phyloP scores from a whole-genome alignment of 2,113 vertebrate species.

The Megaceryle torquata region DNA sequence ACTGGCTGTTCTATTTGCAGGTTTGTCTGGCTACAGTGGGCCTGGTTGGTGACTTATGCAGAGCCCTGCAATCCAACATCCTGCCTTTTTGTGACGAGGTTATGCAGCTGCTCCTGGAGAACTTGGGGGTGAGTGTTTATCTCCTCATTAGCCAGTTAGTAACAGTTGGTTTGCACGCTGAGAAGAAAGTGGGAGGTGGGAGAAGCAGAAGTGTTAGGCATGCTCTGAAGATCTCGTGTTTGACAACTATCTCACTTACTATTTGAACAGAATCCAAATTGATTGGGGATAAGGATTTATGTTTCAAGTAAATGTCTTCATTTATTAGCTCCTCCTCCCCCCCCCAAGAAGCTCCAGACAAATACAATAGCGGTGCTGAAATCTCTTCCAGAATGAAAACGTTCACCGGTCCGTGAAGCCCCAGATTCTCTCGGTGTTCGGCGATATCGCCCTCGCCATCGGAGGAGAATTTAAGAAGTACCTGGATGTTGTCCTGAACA shows the following conservation, averaged over 20 bases:
- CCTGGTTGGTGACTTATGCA: constrained; percentile 93
- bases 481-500: constrained; percentile 93
- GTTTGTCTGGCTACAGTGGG: constrained; percentile 95
- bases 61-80: constrained; percentile 93
- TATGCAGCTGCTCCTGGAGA: constrained; percentile 97
- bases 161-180: neutral
- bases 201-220: constrained; percentile 20
- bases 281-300: neutral
- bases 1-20: constrained; percentile 68
- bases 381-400: constrained; percentile 88
- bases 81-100: constrained; percentile 96
- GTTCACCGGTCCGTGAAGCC: constrained; percentile 98
- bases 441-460: constrained; percentile 95
- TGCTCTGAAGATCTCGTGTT: neutral
- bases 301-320: neutral
- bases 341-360: neutral
- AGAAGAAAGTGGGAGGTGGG: constrained; percentile 39
- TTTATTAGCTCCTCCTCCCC: neutral
- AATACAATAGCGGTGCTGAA: neutral
- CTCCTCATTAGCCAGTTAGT: neutral
- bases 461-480: constrained; percentile 99
- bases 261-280: neutral
- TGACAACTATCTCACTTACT: constrained; percentile 3
- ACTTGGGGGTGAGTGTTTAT: constrained; percentile 88
- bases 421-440: constrained; percentile 96